phyloP scores from a whole-genome alignment of 2,797 vertebrate species.

The Leptoclinus maculatus region DNA sequence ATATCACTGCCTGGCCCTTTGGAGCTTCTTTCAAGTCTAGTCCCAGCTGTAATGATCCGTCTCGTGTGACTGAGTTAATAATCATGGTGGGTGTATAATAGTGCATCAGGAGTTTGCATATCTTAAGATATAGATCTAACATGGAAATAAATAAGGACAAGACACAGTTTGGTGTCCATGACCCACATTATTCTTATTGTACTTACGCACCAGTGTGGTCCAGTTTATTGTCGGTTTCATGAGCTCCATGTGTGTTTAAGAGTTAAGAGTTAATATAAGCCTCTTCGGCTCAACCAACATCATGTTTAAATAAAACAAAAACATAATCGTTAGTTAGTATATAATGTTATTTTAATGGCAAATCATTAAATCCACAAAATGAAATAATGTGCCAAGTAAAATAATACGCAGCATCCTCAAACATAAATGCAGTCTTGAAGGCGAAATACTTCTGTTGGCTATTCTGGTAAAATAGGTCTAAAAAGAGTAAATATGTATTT shows the following conservation, averaged over 20 bases:
- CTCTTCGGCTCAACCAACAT: not conserved
- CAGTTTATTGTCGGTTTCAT: conserved; percentile 60
- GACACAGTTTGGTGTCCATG: conserved; percentile 62
- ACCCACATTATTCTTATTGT: conserved; percentile 66
- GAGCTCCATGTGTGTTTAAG: conserved; percentile 59
- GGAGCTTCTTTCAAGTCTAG: conserved; percentile 63
- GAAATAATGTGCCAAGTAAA: conserved; percentile 2
- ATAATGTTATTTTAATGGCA: not conserved
- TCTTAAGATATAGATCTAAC: conserved; percentile 83
- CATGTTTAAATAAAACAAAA: conserved; percentile 2
- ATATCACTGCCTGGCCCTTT: conserved; percentile 54
- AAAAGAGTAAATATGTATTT: not conserved
- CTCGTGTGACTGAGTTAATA: conserved; percentile 84
- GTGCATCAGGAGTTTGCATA: conserved; percentile 65
- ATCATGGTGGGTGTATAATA: conserved; percentile 73
- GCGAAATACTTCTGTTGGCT: not conserved
- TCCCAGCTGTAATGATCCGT: conserved; percentile 73
- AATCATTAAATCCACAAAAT: conserved; percentile 4
- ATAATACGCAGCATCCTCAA: conserved; percentile 8
- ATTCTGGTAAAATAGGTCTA: not conserved
- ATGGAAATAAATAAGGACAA: conserved; percentile 80
- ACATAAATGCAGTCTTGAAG: not conserved
- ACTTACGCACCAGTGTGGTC: conserved; percentile 39
- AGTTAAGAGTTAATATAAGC: not conserved
- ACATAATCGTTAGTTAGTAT: conserved; percentile 7